Evolutionary conservation across 2,113 vertebrate genomes (phyloP).

Genomic region (Progne subis): DNA sequence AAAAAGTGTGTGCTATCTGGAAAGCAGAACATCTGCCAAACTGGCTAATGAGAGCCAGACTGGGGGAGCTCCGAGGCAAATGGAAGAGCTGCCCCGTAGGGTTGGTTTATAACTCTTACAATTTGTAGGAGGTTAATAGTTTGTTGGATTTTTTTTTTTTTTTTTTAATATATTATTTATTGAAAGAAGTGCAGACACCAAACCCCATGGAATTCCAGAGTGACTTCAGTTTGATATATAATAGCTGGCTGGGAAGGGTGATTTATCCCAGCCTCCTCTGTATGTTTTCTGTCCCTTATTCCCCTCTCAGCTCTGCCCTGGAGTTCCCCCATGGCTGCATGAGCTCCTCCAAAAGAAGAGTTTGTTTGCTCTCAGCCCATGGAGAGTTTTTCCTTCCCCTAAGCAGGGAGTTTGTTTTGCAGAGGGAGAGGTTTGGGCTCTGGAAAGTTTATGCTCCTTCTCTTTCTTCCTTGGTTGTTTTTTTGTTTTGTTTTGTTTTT

Average conservation of each 20-base stretch:
- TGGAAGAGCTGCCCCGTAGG: background rate
- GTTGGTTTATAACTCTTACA: background rate
- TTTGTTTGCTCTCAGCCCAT: background rate
- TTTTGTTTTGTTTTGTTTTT: slow-evolving; percentile 12
- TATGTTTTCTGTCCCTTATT: background rate
- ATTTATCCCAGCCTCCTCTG: background rate
- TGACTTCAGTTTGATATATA: background rate
- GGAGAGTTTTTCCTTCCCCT: background rate
- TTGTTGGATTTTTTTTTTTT: background rate
- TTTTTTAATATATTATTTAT: background rate
- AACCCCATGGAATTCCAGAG: background rate
- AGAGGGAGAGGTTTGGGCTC: slow-evolving; percentile 11
- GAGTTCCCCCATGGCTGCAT: background rate
- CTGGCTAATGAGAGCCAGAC: slow-evolving; percentile 20
- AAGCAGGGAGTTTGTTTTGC: slow-evolving; percentile 15
- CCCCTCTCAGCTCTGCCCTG: background rate
- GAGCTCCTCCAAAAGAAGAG: background rate
- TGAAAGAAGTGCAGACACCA: background rate
- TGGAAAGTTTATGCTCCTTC: background rate
- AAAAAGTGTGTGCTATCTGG: background rate
- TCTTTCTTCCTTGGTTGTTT: background rate
- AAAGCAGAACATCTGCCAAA: slow-evolving; percentile 43
- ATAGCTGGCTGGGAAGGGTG: background rate
- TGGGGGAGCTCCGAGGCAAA: background rate
- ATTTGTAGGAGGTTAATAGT: background rate